Evolutionary conservation across 2,888 invertebrate species (phyloP).

Genomic region (Folsomia manolachei): DNA sequence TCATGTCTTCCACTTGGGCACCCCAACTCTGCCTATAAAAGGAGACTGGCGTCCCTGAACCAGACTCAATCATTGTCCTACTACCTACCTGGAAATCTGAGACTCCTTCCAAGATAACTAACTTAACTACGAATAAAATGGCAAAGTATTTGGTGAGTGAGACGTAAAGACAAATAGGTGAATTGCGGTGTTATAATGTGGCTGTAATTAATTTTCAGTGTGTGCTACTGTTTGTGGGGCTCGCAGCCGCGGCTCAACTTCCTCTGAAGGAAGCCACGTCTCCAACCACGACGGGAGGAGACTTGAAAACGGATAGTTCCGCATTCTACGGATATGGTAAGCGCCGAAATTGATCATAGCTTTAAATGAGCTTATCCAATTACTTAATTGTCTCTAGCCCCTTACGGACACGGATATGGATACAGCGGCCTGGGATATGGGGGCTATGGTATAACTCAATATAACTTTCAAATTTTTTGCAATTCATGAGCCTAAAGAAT

Average conservation of each 20-base stretch:
- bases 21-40: not conserved
- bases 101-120: not conserved
- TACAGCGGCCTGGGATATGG: not conserved
- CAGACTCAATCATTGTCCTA: not conserved
- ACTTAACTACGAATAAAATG: not conserved
- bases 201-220: not conserved
- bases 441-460: conserved; percentile 6
- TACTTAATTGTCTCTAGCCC: no score
- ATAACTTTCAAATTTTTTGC: no score
- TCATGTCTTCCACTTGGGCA: no score
- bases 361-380: no score
- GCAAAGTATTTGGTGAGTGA: conserved; percentile 2
- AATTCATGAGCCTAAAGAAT: no score
- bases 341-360: no score
- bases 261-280: not conserved
- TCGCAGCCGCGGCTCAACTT: not conserved
- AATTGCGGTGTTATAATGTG: not conserved
- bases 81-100: not conserved
- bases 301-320: conserved; percentile 11
- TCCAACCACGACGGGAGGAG: not conserved
- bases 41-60: not conserved
- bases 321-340: conserved; percentile 4
- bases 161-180: not conserved
- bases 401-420: not conserved
- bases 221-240: not conserved